A percentile compares a stretch with the other conserved stretches of the same genome.
Evolutionary conservation across 2,113 vertebrate genomes (phyloP).

Genomic region (Ptychochromis oligacanthus): DNA sequence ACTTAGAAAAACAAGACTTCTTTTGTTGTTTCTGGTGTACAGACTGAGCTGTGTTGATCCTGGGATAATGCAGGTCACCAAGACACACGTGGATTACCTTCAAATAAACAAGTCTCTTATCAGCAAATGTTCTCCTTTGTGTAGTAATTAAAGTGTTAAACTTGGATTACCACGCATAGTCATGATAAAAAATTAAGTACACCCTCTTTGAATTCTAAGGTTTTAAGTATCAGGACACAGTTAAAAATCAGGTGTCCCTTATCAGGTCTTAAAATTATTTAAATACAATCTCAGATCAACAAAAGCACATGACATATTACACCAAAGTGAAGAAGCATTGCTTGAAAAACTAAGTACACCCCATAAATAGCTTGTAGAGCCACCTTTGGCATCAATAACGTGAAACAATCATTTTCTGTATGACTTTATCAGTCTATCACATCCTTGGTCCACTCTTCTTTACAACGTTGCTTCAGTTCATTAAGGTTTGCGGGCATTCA

Average conservation of each 20-base stretch:
- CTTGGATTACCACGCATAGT: background rate
- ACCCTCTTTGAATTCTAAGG: background rate
- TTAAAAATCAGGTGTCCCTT: too few relatives aligned
- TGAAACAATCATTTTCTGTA: too few relatives aligned
- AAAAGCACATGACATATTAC: background rate
- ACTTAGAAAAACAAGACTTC: conserved; percentile 40
- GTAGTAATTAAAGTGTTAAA: conserved; percentile 5
- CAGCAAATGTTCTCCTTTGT: conserved; percentile 25
- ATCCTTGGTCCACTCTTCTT: too few relatives aligned
- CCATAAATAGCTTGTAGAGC: background rate
- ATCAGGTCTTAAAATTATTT: too few relatives aligned
- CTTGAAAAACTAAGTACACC: background rate
- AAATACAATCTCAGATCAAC: background rate
- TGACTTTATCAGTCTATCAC: too few relatives aligned
- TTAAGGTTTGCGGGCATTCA: too few relatives aligned
- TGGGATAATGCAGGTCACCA: conserved; percentile 41
- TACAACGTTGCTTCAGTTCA: too few relatives aligned
- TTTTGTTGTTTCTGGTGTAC: conserved; percentile 54
- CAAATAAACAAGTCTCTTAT: conserved; percentile 39
- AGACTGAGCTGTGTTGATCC: conserved; percentile 44
- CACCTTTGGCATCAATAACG: background rate
- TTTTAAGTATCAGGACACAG: background rate
- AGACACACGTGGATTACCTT: conserved; percentile 45
- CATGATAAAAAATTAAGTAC: background rate
- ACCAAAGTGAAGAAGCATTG: background rate